Base-by-base conservation (phyloP, 2,113 vertebrate genomes). In the Sminthopsis crassicaudata region DNA sequence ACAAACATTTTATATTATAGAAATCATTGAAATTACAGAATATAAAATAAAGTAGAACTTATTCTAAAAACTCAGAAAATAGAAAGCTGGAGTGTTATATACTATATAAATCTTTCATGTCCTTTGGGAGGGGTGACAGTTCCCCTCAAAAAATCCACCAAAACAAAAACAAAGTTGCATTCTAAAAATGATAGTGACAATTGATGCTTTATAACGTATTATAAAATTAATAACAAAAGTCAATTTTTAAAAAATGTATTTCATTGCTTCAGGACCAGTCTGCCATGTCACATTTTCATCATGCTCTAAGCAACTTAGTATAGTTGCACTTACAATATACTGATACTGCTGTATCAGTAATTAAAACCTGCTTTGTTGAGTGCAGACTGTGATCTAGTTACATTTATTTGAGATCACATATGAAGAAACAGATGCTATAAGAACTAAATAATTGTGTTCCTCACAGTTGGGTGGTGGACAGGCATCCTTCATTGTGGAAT, bases 361-460 rank as follows among this genome's bases (percentile, higher is more conserved):
- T 96, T 96, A 94, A 97, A 96, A 92, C 19, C 90, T 46, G 0
- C 26, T 94, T 46, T 42, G 92, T 94, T 96, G 24, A 93, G 95
- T 95, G 53, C 46, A 91, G 92, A 23, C 57, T 94, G 10, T 94
- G 95, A 90, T 93, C 92, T 95, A 93, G 94, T 97, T 94, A 51
- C 36, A 94, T 91, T 90, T 95, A 95, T 96, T 95, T 93, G 92
- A 97, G 90, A 93, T 90, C 95, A 94, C 88, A 96, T 96, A 84
- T 93, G 92, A 97, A 95, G 89, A 88, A 97, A 95, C 53, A 91
- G 91, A 84, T 91, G 91, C 88, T 94, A 55, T 54, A 96, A 96
- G 67, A n/a, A 92, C 42, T 96, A 67, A 53, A 36, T 8, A 1
- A 93, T 67, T 89, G 93, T 96, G 53, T 1, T 0, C 46, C 91